A percentile compares a stretch with the other conserved stretches of the same genome.
These are phyloP conservation scores for Chiloscyllium punctatum DNA, from an alignment of 2,797 vertebrate genomes.

Conservation along the genomic window DNA sequence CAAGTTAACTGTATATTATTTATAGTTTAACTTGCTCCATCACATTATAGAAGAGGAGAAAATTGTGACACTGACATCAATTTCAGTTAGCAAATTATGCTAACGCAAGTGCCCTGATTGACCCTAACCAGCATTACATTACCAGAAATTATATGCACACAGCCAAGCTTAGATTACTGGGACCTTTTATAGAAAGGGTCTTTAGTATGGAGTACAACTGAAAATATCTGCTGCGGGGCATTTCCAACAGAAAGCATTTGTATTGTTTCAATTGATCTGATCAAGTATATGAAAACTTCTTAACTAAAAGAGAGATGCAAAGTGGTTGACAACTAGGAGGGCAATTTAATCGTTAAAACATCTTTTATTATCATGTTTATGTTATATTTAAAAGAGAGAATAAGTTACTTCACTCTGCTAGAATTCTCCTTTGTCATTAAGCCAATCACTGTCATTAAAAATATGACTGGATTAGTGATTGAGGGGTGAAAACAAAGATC, in stretches of 20 bases:
- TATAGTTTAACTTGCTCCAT: background rate
- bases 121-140: background rate
- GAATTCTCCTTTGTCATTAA: background rate
- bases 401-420: background rate
- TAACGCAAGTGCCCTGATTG: background rate
- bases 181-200: background rate
- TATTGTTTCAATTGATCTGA: background rate
- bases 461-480: background rate
- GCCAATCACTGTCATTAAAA: background rate
- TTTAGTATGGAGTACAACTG: background rate
- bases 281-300: background rate
- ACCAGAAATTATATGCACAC: background rate
- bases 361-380: too few relatives aligned
- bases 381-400: background rate
- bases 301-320: background rate
- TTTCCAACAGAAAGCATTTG: background rate
- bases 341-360: background rate
- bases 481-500: background rate
- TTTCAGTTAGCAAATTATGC: background rate
- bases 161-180: too few relatives aligned
- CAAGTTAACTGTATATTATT: background rate
- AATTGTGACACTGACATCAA: background rate
- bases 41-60: background rate
- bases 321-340: background rate
- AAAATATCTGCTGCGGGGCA: background rate